A percentile compares a stretch with the other conserved stretches of the same genome.
phyloP scores from a whole-genome alignment of 2,888 invertebrate species.

The Anodontia alba region DNA sequence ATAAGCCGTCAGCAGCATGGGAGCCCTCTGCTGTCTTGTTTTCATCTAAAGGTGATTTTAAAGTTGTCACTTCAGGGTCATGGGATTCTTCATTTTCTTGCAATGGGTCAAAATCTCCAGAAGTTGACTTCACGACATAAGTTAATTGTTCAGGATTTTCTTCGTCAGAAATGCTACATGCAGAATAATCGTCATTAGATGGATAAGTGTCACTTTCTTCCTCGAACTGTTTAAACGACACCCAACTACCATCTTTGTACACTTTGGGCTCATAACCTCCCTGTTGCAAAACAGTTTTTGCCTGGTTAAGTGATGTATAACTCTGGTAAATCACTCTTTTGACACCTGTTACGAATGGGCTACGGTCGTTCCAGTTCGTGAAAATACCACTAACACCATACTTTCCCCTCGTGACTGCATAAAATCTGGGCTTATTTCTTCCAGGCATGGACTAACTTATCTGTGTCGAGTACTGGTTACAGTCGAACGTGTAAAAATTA shows the following conservation, averaged over 20 bases:
- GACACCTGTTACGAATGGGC: background rate
- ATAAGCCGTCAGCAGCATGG: background rate
- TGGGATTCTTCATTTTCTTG: background rate
- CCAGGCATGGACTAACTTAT: background rate
- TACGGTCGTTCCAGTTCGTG: background rate
- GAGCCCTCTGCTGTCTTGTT: background rate
- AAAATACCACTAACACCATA: background rate
- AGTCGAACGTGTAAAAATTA: background rate
- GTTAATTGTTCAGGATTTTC: background rate
- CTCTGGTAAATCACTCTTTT: background rate
- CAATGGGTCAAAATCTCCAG: background rate
- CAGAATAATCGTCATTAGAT: background rate
- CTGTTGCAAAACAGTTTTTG: background rate
- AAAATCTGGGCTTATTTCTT: background rate
- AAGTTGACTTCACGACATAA: background rate
- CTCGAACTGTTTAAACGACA: background rate
- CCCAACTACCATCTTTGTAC: background rate
- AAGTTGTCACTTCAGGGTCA: background rate
- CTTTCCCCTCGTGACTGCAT: background rate
- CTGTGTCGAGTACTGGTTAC: background rate
- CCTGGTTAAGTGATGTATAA: background rate
- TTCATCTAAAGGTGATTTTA: background rate
- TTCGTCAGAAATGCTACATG: background rate
- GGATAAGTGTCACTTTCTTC: background rate
- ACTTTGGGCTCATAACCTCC: background rate